Percentiles rank a stretch among this genome's conserved stretches.
These are phyloP conservation scores for Aphis craccivora DNA, from an alignment of 1,140 invertebrate genomes.

Conservation along the genomic window DNA sequence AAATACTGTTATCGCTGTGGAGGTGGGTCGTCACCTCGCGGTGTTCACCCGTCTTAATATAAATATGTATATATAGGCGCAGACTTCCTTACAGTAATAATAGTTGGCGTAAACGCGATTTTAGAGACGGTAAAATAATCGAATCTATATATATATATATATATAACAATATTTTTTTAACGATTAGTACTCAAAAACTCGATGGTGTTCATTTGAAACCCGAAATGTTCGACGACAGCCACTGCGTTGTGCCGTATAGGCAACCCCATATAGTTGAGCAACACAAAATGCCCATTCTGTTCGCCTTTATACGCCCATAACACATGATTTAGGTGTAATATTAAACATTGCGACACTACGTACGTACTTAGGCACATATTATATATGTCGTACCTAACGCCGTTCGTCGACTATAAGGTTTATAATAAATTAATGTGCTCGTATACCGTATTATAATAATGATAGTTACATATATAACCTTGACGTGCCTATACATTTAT, in stretches of 20 bases:
- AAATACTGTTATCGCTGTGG: not conserved
- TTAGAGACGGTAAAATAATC: not conserved
- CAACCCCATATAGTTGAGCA: not conserved
- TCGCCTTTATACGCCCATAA: not conserved
- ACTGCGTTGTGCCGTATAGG: too few relatives aligned
- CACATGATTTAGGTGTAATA: not conserved
- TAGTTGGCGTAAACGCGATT: not conserved
- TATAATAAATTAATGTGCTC: not conserved
- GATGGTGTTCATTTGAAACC: not conserved
- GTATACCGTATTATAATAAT: not conserved
- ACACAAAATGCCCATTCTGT: too few relatives aligned
- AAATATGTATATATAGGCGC: not conserved
- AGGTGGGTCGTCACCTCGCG: not conserved
- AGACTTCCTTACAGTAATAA: not conserved
- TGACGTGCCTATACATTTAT: not conserved
- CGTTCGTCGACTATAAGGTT: not conserved
- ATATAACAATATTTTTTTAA: not conserved
- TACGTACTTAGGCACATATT: too few relatives aligned
- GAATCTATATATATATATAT: not conserved
- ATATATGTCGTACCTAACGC: not conserved
- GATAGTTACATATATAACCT: not conserved
- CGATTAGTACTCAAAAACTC: not conserved
- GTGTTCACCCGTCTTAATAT: not conserved
- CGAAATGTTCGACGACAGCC: not conserved
- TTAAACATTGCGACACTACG: not conserved